Evolutionary conservation across 2,888 invertebrate genomes (phyloP), one percentile per base, ranked within the genome.

Genomic region (Eristalis pertinax): DNA sequence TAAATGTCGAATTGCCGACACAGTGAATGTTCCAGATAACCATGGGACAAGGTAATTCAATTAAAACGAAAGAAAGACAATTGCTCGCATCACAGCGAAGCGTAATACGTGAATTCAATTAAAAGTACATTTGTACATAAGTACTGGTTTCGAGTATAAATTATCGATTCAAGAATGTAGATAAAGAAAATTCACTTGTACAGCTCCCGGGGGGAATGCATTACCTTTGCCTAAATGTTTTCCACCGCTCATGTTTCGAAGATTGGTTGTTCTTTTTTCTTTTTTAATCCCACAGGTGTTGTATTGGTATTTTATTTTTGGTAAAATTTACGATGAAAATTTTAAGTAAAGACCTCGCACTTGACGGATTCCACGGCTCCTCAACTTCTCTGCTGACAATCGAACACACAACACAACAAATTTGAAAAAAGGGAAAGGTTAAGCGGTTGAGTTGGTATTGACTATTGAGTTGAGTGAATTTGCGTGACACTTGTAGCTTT

Each of bases 161-260:
- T 50, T 50, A 50, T 50, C 50, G 50, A 50, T 50, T 13, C 2
- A 62, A 29, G 62, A 29, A 62, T 62, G 62, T 62, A 19, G 50
- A 50, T 50, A 19, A 19, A 50, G 19, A 50, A 19, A 50, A 50
- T 7, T 19, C 50, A 50, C 50, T 50, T 50, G 15, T 4, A 43
- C 7, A 43, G 15, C n/a, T 60, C 11, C 2, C 10, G 60, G 10
- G 60, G 10, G 60, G 13, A 4, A 8, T 63, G 11, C 13, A 35
- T 81, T 84, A 89, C 88, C 88, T 89, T 85, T 89, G 65, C 73
- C 41, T 32, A 88, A 84, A 88, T 89, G 89, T 43, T 86, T 86
- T 70, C 89, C 88, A 26, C 74, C 88, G 68, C 82, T 88, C 89
- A 89, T 89, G n/a, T 41, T 88, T n/a, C 50, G 19, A 50, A 15